A percentile compares a stretch with the other conserved stretches of the same genome.
These are phyloP conservation scores for Diadophis punctatus DNA, from an alignment of 2,113 vertebrate genomes.

Conservation along the genomic window DNA sequence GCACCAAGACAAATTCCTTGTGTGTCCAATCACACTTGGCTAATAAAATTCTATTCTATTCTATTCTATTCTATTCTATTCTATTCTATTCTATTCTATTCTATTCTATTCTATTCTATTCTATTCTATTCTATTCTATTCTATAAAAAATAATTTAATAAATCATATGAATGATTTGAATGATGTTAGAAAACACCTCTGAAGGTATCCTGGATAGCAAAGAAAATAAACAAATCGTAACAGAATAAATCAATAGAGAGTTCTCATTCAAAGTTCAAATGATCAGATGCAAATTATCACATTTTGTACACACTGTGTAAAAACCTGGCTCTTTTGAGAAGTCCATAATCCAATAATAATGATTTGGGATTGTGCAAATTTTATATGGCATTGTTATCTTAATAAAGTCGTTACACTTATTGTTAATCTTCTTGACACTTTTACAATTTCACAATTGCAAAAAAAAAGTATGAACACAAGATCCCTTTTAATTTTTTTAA, in stretches of 20 bases:
- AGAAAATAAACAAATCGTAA: not conserved
- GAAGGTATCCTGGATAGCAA: not conserved
- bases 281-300: not conserved
- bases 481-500: not conserved
- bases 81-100: too few species aligned
- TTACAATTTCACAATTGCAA: not conserved
- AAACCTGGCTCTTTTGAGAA: not conserved
- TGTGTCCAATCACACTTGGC: too few species aligned
- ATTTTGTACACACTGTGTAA: not conserved
- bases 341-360: not conserved
- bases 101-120: too few species aligned
- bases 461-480: not conserved
- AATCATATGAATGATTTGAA: not conserved
- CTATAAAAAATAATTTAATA: not conserved
- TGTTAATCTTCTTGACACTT: constrained; percentile 17
- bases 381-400: not conserved
- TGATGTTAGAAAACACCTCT: not conserved
- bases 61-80: too few species aligned
- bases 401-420: not conserved
- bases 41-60: too few species aligned
- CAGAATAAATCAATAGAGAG: not conserved
- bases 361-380: not conserved
- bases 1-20: too few species aligned
- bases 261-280: not conserved
- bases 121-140: too few species aligned